Base-by-base conservation (phyloP, 2,888 invertebrate species). In the Physocephala rufipes region DNA sequence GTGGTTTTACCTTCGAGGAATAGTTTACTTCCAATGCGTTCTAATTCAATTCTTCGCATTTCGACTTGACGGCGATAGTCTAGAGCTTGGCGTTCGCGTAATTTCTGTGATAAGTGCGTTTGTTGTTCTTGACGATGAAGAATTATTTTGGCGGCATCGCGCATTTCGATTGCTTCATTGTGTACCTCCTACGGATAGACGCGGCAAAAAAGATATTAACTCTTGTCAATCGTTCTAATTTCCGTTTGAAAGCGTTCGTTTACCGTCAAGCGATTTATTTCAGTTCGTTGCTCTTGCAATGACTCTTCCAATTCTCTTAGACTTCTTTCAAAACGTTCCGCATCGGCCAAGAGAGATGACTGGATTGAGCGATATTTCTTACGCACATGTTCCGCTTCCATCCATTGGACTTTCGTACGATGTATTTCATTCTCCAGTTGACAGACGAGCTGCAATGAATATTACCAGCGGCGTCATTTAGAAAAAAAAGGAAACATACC, bases 351-450 rank as follows among this genome's bases (percentile, higher is more conserved):
- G 0, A 93, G 85, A 0, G 91, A 90, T 76, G 89, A 90, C 86
- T 90, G 89, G 70, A 94, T 93, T 1, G 90, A 90, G 49, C 89
- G 86, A 80, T 94, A 95, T 82, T 93, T 93, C 81, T 91, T 92
- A 76, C 91, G 90, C 9, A 94, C 90, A 75, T 94, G 90, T 78
- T 92, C 91, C 0, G 94, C 93, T 84, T 95, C 94, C 80, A 93
- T 91, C 88, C 92, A 91, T 86, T 94, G 93, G 45, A 95, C 91
- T 69, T 93, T 89, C 0, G 93, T 90, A 73, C 92, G 91, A 81
- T 95, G 93, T 72, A 95, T 91, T 82, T 92, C 92, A 81, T 95
- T 95, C 84, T 94, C 94, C 76, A 95, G 84, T 77, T 91, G 90
- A 5, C 91, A 89, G 0, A 90, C 89, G 28, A 89, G 87, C 91